Evolutionary conservation across 2,113 vertebrate species (phyloP).

Genomic region (Xiphias gladius): DNA sequence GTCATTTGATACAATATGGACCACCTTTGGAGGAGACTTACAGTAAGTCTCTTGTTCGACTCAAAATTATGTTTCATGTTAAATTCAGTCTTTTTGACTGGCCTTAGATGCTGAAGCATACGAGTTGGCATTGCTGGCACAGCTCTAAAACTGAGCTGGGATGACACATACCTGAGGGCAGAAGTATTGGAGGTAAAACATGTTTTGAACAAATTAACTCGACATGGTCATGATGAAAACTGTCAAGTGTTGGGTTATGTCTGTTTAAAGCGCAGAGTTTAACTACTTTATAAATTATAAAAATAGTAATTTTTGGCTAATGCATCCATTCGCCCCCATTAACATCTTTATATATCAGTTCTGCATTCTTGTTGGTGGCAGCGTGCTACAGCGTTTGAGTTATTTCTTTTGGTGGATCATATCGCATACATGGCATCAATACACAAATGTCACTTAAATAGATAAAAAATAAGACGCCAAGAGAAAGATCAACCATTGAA

Average conservation of each 20-base stretch:
- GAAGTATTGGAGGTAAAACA: constrained; percentile 61
- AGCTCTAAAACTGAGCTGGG: constrained; percentile 12
- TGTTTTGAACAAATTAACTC: neutral
- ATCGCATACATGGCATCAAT: constrained; percentile 54
- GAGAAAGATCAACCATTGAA: constrained; percentile 53
- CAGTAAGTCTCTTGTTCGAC: neutral
- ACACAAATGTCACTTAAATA: constrained; percentile 56
- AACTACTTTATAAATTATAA: neutral
- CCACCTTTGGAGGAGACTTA: constrained; percentile 60
- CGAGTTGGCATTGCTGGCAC: neutral
- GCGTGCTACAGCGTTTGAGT: constrained; percentile 48
- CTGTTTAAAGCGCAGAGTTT: constrained; percentile 6
- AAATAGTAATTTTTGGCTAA: neutral
- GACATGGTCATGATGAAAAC: neutral
- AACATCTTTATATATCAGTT: neutral
- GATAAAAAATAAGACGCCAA: constrained; percentile 56
- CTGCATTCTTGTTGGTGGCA: neutral
- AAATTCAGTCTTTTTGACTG: constrained; percentile 23
- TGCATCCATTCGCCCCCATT: neutral
- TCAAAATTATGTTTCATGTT: neutral
- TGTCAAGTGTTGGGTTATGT: constrained; percentile 2
- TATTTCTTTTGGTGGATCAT: constrained; percentile 29
- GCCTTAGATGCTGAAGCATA: neutral
- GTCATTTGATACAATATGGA: constrained; percentile 62
- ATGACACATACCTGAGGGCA: constrained; percentile 11